Evolutionary conservation across 2,888 invertebrate species (phyloP).

Genomic region (Drosophila glabriapex): DNA sequence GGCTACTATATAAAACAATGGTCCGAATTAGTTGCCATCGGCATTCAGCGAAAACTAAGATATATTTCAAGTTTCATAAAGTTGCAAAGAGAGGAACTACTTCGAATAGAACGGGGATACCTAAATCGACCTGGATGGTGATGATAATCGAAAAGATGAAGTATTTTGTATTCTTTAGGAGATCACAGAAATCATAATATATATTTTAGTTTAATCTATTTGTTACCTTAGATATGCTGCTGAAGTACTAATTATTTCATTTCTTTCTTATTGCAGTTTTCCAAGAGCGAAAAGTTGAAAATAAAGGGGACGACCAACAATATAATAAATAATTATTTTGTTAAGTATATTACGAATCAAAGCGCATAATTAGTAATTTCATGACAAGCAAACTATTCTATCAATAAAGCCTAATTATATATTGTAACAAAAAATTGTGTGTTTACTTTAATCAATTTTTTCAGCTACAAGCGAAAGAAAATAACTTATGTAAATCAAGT

Average conservation of each 20-base stretch:
- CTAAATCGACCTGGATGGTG: neutral
- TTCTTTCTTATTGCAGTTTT: slow-evolving; percentile 25
- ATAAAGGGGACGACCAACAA: slow-evolving; percentile 1
- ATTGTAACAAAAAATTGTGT: neutral
- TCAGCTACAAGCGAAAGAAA: neutral
- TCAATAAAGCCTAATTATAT: slow-evolving; percentile 19
- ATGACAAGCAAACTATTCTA: slow-evolving; percentile 19
- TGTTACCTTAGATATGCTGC: neutral
- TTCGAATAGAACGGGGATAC: neutral
- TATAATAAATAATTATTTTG: slow-evolving; percentile 10
- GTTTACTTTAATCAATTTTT: neutral
- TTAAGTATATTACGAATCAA: slow-evolving; percentile 14
- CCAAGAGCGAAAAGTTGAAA: neutral
- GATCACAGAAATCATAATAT: neutral
- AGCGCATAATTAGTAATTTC: neutral
- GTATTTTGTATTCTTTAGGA: neutral
- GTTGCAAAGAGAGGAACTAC: neutral
- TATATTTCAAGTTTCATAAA: neutral
- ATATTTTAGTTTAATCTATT: neutral
- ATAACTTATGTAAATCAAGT: neutral
- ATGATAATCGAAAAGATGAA: neutral
- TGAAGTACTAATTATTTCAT: neutral
- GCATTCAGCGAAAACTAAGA: neutral
- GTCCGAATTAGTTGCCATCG: neutral
- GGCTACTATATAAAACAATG: neutral